Conservation (phyloP, 2,888 invertebrate species). For the Phyllotreta cruciferae region DNA sequence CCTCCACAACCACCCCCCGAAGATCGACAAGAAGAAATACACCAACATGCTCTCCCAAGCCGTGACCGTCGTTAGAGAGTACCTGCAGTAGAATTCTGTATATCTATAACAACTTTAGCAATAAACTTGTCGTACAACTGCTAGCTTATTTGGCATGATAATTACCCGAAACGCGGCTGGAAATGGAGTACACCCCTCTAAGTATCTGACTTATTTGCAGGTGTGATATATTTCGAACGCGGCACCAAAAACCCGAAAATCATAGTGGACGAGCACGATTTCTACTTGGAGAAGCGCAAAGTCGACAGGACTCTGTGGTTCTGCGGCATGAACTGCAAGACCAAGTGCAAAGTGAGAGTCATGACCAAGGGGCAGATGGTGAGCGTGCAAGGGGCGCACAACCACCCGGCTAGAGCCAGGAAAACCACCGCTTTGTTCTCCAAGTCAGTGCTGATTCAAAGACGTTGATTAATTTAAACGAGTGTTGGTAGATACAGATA, state of each 20-base stretch:
- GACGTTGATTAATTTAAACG: slow-evolving; percentile 23
- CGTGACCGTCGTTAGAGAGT: slow-evolving; percentile 44
- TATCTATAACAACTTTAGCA: no score
- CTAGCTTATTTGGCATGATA: no score
- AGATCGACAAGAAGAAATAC: slow-evolving; percentile 38
- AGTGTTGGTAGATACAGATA: no score
- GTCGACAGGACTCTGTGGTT: slow-evolving; percentile 42
- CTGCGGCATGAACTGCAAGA: slow-evolving; percentile 43
- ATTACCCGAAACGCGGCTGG: no score
- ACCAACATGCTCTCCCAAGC: slow-evolving; percentile 47
- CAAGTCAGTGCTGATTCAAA: slow-evolving; percentile 42
- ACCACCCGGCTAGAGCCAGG: slow-evolving; percentile 34
- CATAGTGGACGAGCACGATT: slow-evolving; percentile 44
- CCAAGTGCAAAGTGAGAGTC: slow-evolving; percentile 42
- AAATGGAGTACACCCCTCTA: no score
- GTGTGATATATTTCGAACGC: slow-evolving; percentile 41
- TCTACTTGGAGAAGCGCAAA: slow-evolving; percentile 40
- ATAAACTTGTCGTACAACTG: no score
- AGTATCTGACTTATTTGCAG: slow-evolving; percentile 33
- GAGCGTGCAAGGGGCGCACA: slow-evolving; percentile 37
- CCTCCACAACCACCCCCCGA: slow-evolving; percentile 47
- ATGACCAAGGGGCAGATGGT: slow-evolving; percentile 39
- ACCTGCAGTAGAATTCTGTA: no score
- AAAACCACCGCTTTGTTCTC: slow-evolving; percentile 37
- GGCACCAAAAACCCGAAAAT: slow-evolving; percentile 49